Conservation (phyloP, 2,113 vertebrate genomes). For the Grallaria varia region DNA sequence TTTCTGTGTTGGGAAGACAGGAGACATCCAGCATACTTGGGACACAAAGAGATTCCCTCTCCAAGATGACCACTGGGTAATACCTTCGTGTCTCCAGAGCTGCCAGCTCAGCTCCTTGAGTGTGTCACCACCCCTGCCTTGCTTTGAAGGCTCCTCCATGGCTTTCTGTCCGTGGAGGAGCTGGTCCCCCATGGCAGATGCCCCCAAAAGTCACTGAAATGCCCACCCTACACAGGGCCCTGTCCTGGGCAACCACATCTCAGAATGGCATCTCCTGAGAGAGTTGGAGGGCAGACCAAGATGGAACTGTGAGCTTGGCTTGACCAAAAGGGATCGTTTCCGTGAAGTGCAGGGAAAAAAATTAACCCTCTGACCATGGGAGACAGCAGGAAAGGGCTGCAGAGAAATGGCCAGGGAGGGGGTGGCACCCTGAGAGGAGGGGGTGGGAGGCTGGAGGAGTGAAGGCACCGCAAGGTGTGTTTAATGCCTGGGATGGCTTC, state of each 20-base stretch:
- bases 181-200: rapidly evolving
- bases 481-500: neutral
- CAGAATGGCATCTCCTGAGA: neutral
- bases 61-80: rapidly evolving
- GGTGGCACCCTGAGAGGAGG: neutral
- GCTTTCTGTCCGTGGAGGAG: neutral
- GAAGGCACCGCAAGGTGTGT: neutral
- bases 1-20: neutral
- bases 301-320: rapidly evolving
- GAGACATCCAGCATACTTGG: neutral
- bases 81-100: neutral
- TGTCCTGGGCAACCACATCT: neutral
- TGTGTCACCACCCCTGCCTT: neutral
- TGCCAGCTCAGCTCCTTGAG: rapidly evolving
- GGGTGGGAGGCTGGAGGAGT: neutral
- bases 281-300: neutral
- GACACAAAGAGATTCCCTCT: neutral
- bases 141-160: neutral
- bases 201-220: neutral
- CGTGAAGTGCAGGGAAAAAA: neutral
- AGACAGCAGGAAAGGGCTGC: neutral
- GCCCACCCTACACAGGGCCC: rapidly evolving
- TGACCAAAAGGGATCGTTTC: neutral
- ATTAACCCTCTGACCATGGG: neutral
- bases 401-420: neutral